Conservation (phyloP, 2,797 vertebrate genomes). For the Philypnodon macrostomus region DNA sequence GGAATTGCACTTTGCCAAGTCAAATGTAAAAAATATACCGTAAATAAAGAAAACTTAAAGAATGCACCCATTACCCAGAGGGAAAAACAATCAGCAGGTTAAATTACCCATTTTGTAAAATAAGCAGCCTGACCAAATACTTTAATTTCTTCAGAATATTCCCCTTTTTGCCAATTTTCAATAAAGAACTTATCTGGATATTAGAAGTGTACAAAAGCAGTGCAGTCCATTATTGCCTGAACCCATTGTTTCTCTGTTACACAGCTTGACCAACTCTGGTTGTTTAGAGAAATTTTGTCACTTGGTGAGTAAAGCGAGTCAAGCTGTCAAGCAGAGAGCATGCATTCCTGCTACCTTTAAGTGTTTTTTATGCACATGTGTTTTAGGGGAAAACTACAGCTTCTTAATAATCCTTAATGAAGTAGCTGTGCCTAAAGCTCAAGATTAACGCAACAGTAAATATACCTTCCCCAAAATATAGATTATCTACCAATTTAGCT, state of each 20-base stretch:
- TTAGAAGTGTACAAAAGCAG: conserved; percentile 45
- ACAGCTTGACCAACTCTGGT: conserved; percentile 81
- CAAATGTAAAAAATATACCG: conserved; percentile 22
- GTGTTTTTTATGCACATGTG: conserved; percentile 44
- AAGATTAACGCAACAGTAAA: conserved; percentile 67
- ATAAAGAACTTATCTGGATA: conserved; percentile 24
- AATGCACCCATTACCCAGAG: conserved; percentile 38
- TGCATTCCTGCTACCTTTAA: conserved; percentile 68
- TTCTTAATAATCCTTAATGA: conserved; percentile 37
- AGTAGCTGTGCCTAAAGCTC: conserved; percentile 56
- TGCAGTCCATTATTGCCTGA: conserved; percentile 61
- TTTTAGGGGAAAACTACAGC: conserved; percentile 31
- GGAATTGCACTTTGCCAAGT: conserved; percentile 39
- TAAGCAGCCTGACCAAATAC: conserved; percentile 39
- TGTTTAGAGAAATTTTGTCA: conserved; percentile 53
- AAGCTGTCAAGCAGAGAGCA: conserved; percentile 45
- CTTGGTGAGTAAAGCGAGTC: conserved; percentile 40
- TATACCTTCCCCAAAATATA: conserved; percentile 38
- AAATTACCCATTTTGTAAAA: conserved; percentile 30
- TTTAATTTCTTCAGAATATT: conserved; percentile 39
- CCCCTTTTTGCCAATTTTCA: conserved; percentile 14
- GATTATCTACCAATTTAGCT: conserved; percentile 71
- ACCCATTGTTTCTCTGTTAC: conserved; percentile 59
- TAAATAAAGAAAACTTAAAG: conserved; percentile 33
- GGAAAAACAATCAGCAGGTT: conserved; percentile 33